Evolutionary conservation across 2,113 vertebrate species (phyloP).

Genomic region (Aythya baeri): DNA sequence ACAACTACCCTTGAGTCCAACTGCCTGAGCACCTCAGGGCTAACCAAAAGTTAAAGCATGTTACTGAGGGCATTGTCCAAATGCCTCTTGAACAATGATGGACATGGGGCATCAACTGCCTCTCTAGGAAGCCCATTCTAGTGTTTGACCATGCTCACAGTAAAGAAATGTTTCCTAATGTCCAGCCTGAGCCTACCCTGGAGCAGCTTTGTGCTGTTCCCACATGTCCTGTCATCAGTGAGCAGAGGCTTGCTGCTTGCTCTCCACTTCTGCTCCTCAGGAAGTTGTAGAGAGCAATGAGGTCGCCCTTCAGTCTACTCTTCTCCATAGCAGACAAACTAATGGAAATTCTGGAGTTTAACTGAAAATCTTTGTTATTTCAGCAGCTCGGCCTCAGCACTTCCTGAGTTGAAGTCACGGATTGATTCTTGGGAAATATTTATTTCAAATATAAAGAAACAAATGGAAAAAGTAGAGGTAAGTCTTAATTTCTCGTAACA

Average conservation of each 20-base stretch:
- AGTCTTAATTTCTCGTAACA: not conserved
- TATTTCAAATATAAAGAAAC: constrained; percentile 58
- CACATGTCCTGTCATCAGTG: not conserved
- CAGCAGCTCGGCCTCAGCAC: constrained; percentile 36
- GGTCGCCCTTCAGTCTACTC: not conserved
- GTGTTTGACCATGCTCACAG: not conserved
- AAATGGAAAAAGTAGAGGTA: constrained; percentile 71
- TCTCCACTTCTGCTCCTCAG: not conserved
- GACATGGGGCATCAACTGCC: not conserved
- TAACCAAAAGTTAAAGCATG: not conserved
- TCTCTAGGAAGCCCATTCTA: not conserved
- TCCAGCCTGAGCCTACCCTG: not conserved
- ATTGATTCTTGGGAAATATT: constrained; percentile 66
- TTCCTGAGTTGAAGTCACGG: constrained; percentile 33
- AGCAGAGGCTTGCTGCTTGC: not conserved
- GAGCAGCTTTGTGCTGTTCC: not conserved
- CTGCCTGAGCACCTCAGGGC: not conserved
- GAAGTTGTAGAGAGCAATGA: not conserved
- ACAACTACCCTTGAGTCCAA: not conserved
- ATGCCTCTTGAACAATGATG: not conserved
- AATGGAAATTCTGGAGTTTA: not conserved
- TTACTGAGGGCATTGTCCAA: not conserved
- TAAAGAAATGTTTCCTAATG: not conserved
- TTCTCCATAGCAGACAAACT: not conserved
- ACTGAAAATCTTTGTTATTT: constrained; percentile 9